Conservation (phyloP, 2,113 vertebrate genomes). For the Halichoeres trimaculatus region DNA sequence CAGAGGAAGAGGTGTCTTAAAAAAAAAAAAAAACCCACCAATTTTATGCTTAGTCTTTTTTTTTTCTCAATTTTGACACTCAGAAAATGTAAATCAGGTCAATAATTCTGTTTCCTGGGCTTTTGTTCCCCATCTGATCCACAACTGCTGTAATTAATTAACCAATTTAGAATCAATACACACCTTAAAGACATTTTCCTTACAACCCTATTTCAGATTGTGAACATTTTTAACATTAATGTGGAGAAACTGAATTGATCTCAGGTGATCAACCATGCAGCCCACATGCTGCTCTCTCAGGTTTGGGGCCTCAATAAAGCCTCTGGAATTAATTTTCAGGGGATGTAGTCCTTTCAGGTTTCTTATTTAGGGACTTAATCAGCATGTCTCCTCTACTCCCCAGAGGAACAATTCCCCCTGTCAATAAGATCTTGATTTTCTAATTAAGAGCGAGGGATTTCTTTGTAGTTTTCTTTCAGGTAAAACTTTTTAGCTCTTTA, state of each 20-base stretch:
- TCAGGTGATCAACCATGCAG: background rate
- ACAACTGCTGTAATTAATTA: too few species aligned
- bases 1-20: too few species aligned
- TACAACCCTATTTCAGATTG: background rate
- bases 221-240: background rate
- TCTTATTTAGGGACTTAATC: constrained; percentile 34
- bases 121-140: too few species aligned
- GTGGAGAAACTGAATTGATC: background rate
- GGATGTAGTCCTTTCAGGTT: background rate
- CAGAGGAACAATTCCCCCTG: constrained; percentile 29
- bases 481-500: constrained; percentile 17
- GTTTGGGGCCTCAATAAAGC: background rate
- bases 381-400: constrained; percentile 18
- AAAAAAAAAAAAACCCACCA: too few species aligned
- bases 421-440: constrained; percentile 31
- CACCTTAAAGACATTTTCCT: too few species aligned
- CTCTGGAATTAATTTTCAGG: constrained; percentile 6
- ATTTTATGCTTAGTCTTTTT: too few species aligned
- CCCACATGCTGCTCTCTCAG: background rate
- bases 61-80: too few species aligned
- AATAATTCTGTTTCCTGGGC: too few species aligned
- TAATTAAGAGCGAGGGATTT: constrained; percentile 30
- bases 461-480: background rate
- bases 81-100: too few species aligned
- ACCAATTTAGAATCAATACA: too few species aligned